Conservation (phyloP, 2,113 vertebrate species). For the Struthio camelus region DNA sequence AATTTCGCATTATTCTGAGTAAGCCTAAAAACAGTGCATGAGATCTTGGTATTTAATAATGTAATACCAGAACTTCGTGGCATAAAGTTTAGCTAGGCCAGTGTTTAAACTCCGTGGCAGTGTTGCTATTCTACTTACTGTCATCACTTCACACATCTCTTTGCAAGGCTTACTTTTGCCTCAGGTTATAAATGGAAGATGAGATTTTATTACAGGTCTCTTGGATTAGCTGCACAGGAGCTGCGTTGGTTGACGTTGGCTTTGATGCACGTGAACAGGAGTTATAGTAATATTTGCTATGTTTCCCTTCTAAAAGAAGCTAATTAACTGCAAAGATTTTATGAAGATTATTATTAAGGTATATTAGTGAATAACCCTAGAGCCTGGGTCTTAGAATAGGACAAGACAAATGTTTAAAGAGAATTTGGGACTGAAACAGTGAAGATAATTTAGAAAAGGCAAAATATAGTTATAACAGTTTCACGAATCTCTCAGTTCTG, state of each 20-base stretch:
- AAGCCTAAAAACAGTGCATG: background rate
- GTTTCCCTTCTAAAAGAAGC: slow-evolving; percentile 56
- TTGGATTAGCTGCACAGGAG: slow-evolving; percentile 36
- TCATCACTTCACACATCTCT: background rate
- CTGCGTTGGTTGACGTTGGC: background rate
- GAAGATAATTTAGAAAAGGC: background rate
- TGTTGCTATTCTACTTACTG: background rate
- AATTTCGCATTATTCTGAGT: background rate
- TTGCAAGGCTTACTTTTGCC: slow-evolving; percentile 2
- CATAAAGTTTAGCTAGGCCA: slow-evolving; percentile 14
- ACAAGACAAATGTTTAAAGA: slow-evolving; percentile 42
- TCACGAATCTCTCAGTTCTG: background rate
- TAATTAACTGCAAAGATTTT: slow-evolving; percentile 61
- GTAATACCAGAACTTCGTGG: background rate
- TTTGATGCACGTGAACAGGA: slow-evolving; percentile 28
- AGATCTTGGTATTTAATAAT: background rate
- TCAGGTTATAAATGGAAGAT: slow-evolving; percentile 31
- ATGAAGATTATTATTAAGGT: background rate
- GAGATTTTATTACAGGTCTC: slow-evolving; percentile 34
- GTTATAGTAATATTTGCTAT: slow-evolving; percentile 43
- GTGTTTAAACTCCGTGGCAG: slow-evolving; percentile 27
- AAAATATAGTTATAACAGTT: background rate
- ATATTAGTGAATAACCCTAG: slow-evolving; percentile 5
- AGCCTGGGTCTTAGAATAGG: background rate
- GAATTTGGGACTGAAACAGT: background rate